Percentiles rank a stretch among this genome's conserved stretches.
Evolutionary conservation across 92 coral and sea anemone genomes (phyloP).

Genomic region (Siderastrea radians): DNA sequence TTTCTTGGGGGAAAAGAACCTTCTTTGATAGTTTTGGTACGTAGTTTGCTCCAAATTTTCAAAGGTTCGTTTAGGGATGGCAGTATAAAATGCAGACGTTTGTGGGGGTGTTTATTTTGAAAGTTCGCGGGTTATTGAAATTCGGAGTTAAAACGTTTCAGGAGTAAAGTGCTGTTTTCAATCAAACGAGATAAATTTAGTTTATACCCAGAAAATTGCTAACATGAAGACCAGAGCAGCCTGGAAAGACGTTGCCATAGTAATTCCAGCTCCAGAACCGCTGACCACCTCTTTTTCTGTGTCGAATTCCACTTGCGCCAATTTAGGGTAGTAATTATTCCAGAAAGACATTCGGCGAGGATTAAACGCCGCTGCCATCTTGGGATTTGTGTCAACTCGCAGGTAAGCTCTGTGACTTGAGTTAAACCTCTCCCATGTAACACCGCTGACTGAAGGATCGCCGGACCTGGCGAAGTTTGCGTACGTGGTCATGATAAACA

Average conservation of each 20-base stretch:
- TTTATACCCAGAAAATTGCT: neutral
- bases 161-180: too few relatives aligned
- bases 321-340: conserved; percentile 77
- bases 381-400: conserved; percentile 66
- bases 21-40: too few relatives aligned
- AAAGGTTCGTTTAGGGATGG: too few relatives aligned
- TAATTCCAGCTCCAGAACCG: neutral
- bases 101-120: too few relatives aligned
- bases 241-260: neutral
- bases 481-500: conserved; percentile 36
- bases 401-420: conserved; percentile 55
- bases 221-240: neutral
- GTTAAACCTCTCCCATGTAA: conserved; percentile 73
- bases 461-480: conserved; percentile 71
- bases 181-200: too few relatives aligned
- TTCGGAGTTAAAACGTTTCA: too few relatives aligned
- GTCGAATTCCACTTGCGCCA: conserved; percentile 30
- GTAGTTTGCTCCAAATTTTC: too few relatives aligned
- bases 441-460: conserved; percentile 58
- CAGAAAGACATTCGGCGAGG: conserved; percentile 57
- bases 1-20: too few relatives aligned
- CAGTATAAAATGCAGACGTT: too few relatives aligned
- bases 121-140: too few relatives aligned
- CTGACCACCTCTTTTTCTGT: conserved; percentile 8
- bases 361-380: conserved; percentile 45